Evolutionary conservation across 2,113 vertebrate species (phyloP).

Genomic region (Eudorcas thomsonii): DNA sequence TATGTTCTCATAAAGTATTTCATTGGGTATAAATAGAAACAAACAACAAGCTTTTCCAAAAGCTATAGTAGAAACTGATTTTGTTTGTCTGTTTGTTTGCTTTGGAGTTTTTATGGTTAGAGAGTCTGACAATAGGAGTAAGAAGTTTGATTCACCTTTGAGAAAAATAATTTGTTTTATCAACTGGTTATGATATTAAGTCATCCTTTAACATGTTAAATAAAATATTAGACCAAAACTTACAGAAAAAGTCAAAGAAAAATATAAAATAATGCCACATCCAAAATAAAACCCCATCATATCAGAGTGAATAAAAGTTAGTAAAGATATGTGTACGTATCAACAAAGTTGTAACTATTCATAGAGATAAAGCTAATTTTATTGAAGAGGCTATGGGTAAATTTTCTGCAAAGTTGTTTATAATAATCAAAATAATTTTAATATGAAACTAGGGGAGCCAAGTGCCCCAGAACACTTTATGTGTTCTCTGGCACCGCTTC

Average conservation of each 20-base stretch:
- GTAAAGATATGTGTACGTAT: neutral
- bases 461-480: slow-evolving; percentile 15
- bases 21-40: neutral
- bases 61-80: neutral
- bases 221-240: neutral
- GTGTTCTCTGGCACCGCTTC: slow-evolving; percentile 50
- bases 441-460: slow-evolving; percentile 35
- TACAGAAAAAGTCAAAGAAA: neutral
- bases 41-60: neutral
- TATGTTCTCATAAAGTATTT: neutral
- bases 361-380: neutral
- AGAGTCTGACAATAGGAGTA: neutral
- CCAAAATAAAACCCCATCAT: neutral
- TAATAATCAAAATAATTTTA: slow-evolving; percentile 36
- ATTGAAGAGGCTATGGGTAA: neutral
- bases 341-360: neutral
- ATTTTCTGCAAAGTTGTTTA: slow-evolving; percentile 38
- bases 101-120: neutral
- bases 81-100: neutral
- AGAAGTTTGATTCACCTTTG: neutral
- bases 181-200: neutral
- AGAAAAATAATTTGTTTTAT: neutral
- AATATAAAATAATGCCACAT: neutral
- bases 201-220: slow-evolving; percentile 5
- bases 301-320: neutral